A percentile compares a stretch with the other conserved stretches of the same genome.
These are phyloP conservation scores for Tokudaia tokunoshimensis DNA, from an alignment of 2,797 vertebrate genomes.

Conservation along the genomic window DNA sequence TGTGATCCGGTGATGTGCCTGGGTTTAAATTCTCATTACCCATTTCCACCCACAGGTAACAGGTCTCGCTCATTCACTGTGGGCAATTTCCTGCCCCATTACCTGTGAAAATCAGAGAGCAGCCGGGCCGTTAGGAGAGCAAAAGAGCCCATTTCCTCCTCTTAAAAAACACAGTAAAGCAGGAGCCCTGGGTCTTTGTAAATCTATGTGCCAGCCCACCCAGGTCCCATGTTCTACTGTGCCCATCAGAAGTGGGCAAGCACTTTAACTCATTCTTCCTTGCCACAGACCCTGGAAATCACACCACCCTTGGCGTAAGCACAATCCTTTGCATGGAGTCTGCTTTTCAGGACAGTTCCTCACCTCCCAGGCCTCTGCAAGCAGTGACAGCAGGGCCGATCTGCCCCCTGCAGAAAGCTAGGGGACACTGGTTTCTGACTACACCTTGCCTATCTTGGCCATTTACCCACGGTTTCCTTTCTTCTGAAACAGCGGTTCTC, in stretches of 20 bases:
- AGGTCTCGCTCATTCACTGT: neutral
- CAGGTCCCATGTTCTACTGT: fast-evolving
- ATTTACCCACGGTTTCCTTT: fast-evolving
- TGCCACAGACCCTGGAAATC: neutral
- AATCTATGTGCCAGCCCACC: neutral
- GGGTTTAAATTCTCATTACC: slow-evolving; percentile 79
- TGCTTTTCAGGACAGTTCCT: neutral
- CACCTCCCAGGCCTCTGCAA: neutral
- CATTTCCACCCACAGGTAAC: slow-evolving; percentile 72
- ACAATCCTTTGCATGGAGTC: neutral
- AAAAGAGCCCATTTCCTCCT: neutral
- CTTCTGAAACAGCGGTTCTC: neutral
- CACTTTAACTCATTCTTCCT: neutral
- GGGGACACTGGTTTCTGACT: neutral
- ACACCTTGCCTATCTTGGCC: neutral
- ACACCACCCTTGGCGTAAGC: neutral
- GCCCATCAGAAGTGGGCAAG: neutral
- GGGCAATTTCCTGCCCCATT: slow-evolving; percentile 67
- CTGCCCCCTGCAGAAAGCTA: neutral
- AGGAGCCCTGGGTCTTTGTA: neutral
- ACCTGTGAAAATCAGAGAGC: neutral
- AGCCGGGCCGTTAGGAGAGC: fast-evolving
- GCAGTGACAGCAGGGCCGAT: neutral
- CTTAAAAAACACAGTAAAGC: neutral
- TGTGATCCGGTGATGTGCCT: slow-evolving; percentile 51